phyloP scores from a whole-genome alignment of 2,888 invertebrate species.

The Orchesellides sinensis region DNA sequence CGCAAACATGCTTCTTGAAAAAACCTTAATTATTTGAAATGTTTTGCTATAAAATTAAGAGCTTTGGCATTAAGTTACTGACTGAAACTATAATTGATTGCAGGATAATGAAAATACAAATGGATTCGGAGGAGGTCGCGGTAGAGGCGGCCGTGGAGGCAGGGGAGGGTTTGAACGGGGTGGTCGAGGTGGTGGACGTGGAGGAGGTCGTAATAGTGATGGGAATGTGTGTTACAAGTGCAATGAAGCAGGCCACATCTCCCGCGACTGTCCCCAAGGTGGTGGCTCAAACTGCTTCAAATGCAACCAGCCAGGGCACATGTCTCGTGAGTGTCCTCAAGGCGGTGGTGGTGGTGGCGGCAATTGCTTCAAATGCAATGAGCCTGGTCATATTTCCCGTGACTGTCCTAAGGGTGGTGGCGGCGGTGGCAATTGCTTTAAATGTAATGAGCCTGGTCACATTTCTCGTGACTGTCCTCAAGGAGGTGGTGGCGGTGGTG shows the following conservation, averaged over 20 bases:
- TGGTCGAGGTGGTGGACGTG: constrained; percentile 45
- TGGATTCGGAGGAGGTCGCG: constrained; percentile 54
- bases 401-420: constrained; percentile 40
- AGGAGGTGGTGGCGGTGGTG: constrained; percentile 61
- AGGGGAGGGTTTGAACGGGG: constrained; percentile 44
- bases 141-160: constrained; percentile 51
- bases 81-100: constrained; percentile 67
- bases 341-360: constrained; percentile 58
- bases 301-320: constrained; percentile 36
- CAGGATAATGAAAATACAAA: constrained; percentile 62
- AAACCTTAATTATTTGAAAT: neutral
- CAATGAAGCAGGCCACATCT: neutral
- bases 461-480: constrained; percentile 51
- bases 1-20: neutral
- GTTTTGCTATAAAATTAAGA: neutral
- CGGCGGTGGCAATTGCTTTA: constrained; percentile 63
- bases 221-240: constrained; percentile 11
- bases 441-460: constrained; percentile 35
- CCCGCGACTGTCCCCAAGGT: neutral
- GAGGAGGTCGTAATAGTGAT: constrained; percentile 43
- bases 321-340: constrained; percentile 49
- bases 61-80: neutral
- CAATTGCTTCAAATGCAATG: constrained; percentile 51
- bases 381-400: constrained; percentile 49
- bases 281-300: constrained; percentile 56